These are phyloP conservation scores for Nipponia nippon DNA, from an alignment of 2,113 vertebrate genomes.

Conservation along the genomic window DNA sequence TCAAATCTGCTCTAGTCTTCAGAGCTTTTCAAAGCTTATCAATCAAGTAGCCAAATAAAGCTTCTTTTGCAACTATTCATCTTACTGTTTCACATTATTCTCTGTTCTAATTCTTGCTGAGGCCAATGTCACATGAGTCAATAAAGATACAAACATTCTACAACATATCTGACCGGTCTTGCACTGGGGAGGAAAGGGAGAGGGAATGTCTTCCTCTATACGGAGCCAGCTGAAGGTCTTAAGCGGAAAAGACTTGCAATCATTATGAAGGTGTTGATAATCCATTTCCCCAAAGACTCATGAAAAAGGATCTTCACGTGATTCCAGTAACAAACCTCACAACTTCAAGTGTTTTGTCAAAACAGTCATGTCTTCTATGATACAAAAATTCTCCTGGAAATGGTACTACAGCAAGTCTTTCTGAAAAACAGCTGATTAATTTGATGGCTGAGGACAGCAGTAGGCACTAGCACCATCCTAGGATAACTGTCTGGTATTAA, in stretches of 20 bases:
- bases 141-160: neutral
- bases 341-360: neutral
- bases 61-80: neutral
- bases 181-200: neutral
- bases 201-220: rapidly evolving
- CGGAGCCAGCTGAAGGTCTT: rapidly evolving
- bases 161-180: neutral
- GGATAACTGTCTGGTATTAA: neutral
- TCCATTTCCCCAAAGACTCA: neutral
- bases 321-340: neutral
- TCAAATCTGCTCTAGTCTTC: neutral
- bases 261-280: neutral
- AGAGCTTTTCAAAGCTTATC: neutral
- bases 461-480: neutral
- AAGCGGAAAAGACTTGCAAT: neutral
- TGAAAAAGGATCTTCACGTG: neutral
- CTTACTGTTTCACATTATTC: neutral
- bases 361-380: neutral
- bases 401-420: neutral
- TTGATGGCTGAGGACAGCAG: neutral
- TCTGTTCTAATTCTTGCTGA: neutral
- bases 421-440: neutral
- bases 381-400: neutral
- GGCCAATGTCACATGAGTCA: neutral
- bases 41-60: neutral